These are phyloP conservation scores for Yoshiicerus persimilis DNA, from an alignment of 1,140 invertebrate species.

Conservation along the genomic window DNA sequence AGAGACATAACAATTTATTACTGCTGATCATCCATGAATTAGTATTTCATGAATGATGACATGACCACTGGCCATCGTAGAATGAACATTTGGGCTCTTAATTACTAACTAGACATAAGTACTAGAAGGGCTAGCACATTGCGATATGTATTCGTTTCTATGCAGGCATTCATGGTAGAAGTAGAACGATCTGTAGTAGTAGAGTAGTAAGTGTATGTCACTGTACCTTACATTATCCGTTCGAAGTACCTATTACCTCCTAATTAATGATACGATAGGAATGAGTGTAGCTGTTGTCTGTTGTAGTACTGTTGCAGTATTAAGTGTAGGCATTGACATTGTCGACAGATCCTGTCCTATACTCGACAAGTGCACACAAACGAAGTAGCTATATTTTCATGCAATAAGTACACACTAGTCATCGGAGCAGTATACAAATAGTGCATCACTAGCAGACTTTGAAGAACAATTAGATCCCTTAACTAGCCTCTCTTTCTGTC, in stretches of 20 bases:
- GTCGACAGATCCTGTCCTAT: not conserved
- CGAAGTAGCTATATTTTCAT: not conserved
- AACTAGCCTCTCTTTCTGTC: too few species aligned
- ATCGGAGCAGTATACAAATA: not conserved
- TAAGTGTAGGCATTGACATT: not conserved
- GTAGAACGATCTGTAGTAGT: not conserved
- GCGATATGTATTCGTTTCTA: constrained; percentile 40
- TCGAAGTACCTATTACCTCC: not conserved
- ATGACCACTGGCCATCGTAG: constrained; percentile 13
- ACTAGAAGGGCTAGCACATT: constrained; percentile 36
- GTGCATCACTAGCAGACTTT: too few species aligned
- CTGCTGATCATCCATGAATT: not conserved
- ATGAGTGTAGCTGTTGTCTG: not conserved
- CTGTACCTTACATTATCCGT: not conserved
- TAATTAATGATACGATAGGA: not conserved
- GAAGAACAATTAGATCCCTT: too few species aligned
- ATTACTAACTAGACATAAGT: not conserved
- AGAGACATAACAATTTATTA: not conserved
- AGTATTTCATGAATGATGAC: not conserved
- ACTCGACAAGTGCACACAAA: too few species aligned
- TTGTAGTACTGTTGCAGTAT: not conserved
- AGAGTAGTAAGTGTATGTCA: not conserved
- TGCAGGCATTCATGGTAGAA: constrained; percentile 32
- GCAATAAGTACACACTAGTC: not conserved
- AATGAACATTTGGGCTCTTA: constrained; percentile 19